A percentile compares a stretch with the other conserved stretches of the same genome.
These are phyloP conservation scores for Leucoma salicis DNA, from an alignment of 2,888 invertebrate genomes.

Conservation along the genomic window DNA sequence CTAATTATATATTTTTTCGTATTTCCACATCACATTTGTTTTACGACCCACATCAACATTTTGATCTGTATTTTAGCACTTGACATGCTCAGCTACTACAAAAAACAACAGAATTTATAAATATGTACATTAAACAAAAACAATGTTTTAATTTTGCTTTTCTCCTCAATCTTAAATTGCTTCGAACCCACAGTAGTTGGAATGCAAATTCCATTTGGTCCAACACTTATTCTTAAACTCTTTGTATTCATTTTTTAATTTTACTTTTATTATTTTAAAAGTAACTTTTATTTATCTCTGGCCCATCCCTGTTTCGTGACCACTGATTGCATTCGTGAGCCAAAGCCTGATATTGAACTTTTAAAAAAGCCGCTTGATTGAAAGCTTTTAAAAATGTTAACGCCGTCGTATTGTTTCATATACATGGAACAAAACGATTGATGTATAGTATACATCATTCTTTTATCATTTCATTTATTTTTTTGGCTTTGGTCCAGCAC, in stretches of 20 bases:
- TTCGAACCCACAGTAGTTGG: constrained; percentile 44
- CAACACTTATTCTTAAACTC: constrained; percentile 17
- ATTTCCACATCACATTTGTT: no score
- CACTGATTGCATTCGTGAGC: constrained; percentile 73
- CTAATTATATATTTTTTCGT: no score
- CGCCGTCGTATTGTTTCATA: constrained; percentile 26
- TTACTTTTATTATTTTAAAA: constrained; percentile 25
- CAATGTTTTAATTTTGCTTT: no score
- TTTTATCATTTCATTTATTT: no score
- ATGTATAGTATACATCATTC: no score
- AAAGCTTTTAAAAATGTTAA: constrained; percentile 54
- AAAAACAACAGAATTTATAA: no score
- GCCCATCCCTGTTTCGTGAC: constrained; percentile 44
- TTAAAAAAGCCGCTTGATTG: constrained; percentile 60
- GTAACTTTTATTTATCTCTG: constrained; percentile 34
- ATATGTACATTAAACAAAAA: no score
- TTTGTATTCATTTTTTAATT: constrained; percentile 25
- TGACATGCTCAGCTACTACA: no score
- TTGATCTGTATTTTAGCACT: no score
- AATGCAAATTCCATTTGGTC: constrained; percentile 51
- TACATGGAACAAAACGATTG: no score
- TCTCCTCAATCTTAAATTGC: background rate
- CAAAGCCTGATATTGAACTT: constrained; percentile 61
- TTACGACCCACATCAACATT: no score
- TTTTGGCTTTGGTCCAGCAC: no score